Percentiles rank a stretch among this genome's conserved stretches.
These are phyloP conservation scores for Vulpes lagopus DNA, from an alignment of 2,113 vertebrate species.

Conservation along the genomic window DNA sequence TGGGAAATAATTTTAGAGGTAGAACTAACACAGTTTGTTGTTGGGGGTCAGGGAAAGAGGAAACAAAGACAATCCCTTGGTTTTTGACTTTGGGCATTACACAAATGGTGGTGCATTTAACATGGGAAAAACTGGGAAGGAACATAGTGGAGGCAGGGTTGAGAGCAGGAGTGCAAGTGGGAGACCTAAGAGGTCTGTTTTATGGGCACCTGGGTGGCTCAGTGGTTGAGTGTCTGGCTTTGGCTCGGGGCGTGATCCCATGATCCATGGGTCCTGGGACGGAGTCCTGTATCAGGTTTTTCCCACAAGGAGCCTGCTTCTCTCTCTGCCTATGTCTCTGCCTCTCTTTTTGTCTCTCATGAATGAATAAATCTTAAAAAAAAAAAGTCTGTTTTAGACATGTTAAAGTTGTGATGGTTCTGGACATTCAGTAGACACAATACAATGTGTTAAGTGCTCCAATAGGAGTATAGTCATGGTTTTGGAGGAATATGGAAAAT, in stretches of 20 bases:
- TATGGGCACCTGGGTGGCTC: neutral
- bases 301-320: too few relatives aligned
- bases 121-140: neutral
- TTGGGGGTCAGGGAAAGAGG: conserved; percentile 1
- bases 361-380: too few relatives aligned
- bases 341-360: too few relatives aligned
- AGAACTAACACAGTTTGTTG: neutral
- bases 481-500: neutral
- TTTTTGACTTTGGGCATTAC: neutral
- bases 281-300: too few relatives aligned
- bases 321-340: too few relatives aligned
- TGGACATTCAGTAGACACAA: neutral
- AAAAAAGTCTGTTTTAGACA: neutral
- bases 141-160: neutral
- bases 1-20: conserved; percentile 21
- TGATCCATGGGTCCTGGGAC: too few relatives aligned
- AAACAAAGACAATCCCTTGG: neutral
- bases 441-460: neutral
- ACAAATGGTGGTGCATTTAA: neutral
- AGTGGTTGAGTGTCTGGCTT: too few relatives aligned
- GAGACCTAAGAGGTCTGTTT: neutral
- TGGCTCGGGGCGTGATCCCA: too few relatives aligned
- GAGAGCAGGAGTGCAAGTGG: neutral
- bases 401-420: neutral
- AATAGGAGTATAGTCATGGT: neutral